Evolutionary conservation across 2,797 vertebrate genomes (phyloP), one percentile per base, ranked within the genome.

Genomic region (Pangasius mekongensis): DNA sequence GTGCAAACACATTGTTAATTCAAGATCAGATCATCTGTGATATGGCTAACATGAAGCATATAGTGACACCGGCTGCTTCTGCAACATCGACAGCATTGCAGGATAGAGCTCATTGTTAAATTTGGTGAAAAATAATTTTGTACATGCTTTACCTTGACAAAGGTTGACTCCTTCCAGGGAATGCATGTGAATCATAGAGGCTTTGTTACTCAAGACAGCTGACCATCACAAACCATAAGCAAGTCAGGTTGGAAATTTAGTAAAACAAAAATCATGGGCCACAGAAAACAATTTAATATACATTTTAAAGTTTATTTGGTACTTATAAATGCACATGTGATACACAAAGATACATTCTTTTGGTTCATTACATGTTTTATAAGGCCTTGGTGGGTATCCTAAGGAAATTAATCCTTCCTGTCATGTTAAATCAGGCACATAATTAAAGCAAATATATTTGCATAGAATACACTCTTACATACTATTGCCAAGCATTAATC

Each of bases 281-380:
- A 39, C 43, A 78, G 39, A 1, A 60, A 77, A 14, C 83, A 3
- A 49, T 62, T 14, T 47, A 22, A 66, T 27, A 66, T 27, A n/a
- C 47, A 24, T 22, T 22, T 20, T 13, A 58, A 76, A 22, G 71
- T 88, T 88, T 88, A 88, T 88, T 83, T 66, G 47, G 11, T 78
- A 52, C 27, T 58, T 18, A 69, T 54, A 43, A 80, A 69, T 71
- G 47, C 66, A 66, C 33, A 84, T 13, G 16, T 54, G 10, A 43
- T 84, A 67, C 5, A 84, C 7, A 27, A 56, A 56, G 71, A 30
- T 74, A 52, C 20, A 39, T 78, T 24, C 16, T 66, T 73, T 83
- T 36, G 67, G 67, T 77, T 54, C 11, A 84, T 0, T 56, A 24
- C 14, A 66, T 71, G 33, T 43, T 49, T 56, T 8, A 69, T 84